Evolutionary conservation across 2,888 invertebrate species (phyloP).

Genomic region (Chrysolina americana): DNA sequence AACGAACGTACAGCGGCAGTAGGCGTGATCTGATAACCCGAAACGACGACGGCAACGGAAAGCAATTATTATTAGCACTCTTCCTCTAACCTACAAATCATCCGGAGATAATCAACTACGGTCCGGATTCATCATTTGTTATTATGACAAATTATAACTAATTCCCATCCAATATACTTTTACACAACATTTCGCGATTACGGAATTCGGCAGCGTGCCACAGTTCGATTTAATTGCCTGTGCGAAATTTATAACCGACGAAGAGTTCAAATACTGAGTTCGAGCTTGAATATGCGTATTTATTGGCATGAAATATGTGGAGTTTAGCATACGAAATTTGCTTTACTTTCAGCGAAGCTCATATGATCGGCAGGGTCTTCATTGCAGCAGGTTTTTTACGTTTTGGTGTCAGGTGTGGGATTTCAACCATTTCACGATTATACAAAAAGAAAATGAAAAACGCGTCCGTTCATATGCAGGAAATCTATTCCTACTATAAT

Average conservation of each 20-base stretch:
- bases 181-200: slow-evolving; percentile 44
- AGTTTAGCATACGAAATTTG: background rate
- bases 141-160: slow-evolving; percentile 62
- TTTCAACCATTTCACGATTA: background rate
- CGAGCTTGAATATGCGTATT: slow-evolving; percentile 18
- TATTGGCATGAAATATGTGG: slow-evolving; percentile 12
- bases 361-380: background rate
- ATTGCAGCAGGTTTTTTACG: background rate
- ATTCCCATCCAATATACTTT: slow-evolving; percentile 50
- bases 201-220: slow-evolving; percentile 14
- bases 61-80: slow-evolving; percentile 67
- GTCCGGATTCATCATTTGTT: slow-evolving; percentile 61
- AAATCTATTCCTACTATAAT: no score
- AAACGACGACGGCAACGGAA: slow-evolving; percentile 62
- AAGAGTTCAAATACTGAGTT: slow-evolving; percentile 21
- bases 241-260: slow-evolving; percentile 24
- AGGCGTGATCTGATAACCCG: slow-evolving; percentile 28
- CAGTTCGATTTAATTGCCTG: slow-evolving; percentile 27
- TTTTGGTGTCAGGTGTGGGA: slow-evolving; percentile 16
- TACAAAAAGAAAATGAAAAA: background rate
- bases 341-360: background rate
- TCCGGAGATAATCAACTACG: slow-evolving; percentile 61
- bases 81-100: slow-evolving; percentile 68
- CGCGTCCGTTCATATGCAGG: no score
- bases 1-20: slow-evolving; percentile 19